phyloP scores from a whole-genome alignment of 2,888 invertebrate species.

The Dusona sp. region DNA sequence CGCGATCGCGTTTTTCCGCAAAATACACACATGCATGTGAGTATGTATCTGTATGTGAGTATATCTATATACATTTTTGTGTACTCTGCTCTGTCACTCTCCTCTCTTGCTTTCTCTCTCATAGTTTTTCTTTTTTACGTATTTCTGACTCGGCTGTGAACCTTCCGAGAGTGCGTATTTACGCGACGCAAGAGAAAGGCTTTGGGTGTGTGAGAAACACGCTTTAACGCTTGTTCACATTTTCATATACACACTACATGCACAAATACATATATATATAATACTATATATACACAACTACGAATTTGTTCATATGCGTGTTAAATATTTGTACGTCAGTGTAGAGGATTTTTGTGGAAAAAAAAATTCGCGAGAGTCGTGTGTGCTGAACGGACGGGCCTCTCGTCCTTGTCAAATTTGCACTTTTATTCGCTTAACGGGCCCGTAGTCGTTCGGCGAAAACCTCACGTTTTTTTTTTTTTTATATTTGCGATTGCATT shows the following conservation, averaged over 20 bases:
- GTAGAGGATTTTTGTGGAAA: slow-evolving; percentile 32
- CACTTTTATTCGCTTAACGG: slow-evolving; percentile 83
- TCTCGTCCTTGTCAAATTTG: slow-evolving; percentile 79
- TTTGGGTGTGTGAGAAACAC: slow-evolving; percentile 47
- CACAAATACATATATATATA: slow-evolving; percentile 35
- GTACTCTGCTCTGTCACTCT: slow-evolving; percentile 6
- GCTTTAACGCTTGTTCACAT: slow-evolving; percentile 52
- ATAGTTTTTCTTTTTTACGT: slow-evolving; percentile 19
- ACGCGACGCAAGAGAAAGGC: slow-evolving; percentile 42
- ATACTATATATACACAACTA: slow-evolving; percentile 36
- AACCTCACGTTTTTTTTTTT: slow-evolving; percentile 73
- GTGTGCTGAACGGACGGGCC: slow-evolving; percentile 38
- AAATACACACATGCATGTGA: slow-evolving; percentile 43
- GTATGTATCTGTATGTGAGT: neutral
- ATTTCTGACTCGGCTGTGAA: slow-evolving; percentile 32
- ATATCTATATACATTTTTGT: neutral
- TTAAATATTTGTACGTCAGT: slow-evolving; percentile 40
- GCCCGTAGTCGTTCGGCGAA: slow-evolving; percentile 77
- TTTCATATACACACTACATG: slow-evolving; percentile 21
- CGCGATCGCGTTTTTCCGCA: slow-evolving; percentile 68
- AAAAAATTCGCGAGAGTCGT: neutral
- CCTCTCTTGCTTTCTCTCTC: neutral
- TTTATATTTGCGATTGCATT: slow-evolving; percentile 71
- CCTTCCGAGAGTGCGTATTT: slow-evolving; percentile 56
- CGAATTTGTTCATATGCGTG: slow-evolving; percentile 9